Conservation (phyloP, 2,888 invertebrate species). For the Drepana falcataria region DNA sequence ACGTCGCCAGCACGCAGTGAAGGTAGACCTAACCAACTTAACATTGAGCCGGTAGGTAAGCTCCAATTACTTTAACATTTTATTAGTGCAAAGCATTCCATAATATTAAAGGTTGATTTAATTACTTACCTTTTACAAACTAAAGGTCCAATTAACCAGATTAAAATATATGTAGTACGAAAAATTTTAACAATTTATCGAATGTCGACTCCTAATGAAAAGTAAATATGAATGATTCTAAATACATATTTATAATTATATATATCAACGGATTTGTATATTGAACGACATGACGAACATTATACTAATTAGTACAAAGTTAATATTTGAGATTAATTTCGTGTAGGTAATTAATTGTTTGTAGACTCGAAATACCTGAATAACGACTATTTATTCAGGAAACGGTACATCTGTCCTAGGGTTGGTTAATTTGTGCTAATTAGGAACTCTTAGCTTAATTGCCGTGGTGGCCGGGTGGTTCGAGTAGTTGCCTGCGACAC, state of each 20-base stretch:
- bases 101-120: conserved; percentile 13
- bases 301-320: conserved; percentile 7
- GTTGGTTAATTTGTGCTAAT: background rate
- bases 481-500: too few relatives aligned
- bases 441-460: background rate
- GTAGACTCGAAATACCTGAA: background rate
- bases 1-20: conserved; percentile 28
- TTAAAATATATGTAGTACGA: conserved; percentile 9
- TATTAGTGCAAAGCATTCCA: conserved; percentile 27
- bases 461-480: too few relatives aligned
- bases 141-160: conserved; percentile 1
- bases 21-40: conserved; percentile 41
- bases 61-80: conserved; percentile 54
- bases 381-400: background rate
- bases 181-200: conserved; percentile 6
- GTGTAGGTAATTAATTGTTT: background rate
- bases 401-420: background rate
- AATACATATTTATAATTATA: too few relatives aligned
- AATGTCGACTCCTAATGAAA: conserved; percentile 6
- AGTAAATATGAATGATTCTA: background rate
- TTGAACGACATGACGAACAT: background rate
- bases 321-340: conserved; percentile 3
- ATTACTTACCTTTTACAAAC: conserved; percentile 28
- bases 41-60: conserved; percentile 68
- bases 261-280: too few relatives aligned